Conservation (phyloP, 2,888 invertebrate species). For the Orthosia gracilis region DNA sequence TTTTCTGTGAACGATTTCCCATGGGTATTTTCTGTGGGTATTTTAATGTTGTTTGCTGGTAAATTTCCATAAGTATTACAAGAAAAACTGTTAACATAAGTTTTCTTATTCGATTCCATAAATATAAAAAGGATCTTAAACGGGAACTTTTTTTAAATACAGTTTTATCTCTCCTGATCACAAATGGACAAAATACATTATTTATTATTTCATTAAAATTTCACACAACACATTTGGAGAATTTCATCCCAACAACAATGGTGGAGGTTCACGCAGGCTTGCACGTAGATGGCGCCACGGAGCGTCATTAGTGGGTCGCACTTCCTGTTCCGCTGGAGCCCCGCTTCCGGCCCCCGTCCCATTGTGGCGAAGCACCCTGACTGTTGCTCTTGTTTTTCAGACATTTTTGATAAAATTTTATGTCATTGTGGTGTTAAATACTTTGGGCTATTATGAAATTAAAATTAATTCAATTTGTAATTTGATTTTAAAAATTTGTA, state of each 20-base stretch:
- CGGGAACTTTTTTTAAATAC: too few relatives aligned
- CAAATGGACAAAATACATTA: neutral
- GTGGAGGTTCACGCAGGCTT: conserved; percentile 63
- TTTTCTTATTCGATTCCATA: neutral
- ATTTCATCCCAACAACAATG: conserved; percentile 61
- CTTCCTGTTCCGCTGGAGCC: conserved; percentile 75
- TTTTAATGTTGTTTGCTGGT: conserved; percentile 4
- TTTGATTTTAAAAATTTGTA: conserved; percentile 1
- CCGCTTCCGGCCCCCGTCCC: conserved; percentile 66
- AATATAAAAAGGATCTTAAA: too few relatives aligned
- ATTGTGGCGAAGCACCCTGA: conserved; percentile 65
- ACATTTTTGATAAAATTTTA: conserved; percentile 62
- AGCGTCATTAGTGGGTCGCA: conserved; percentile 81
- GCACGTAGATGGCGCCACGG: conserved; percentile 78
- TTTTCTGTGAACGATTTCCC: conserved; percentile 21
- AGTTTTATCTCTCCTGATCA: neutral
- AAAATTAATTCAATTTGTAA: conserved; percentile 32
- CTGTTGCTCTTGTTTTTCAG: conserved; percentile 70
- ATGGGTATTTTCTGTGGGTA: conserved; percentile 25
- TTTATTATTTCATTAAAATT: conserved; percentile 28
- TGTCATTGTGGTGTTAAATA: conserved; percentile 59
- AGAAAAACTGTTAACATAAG: neutral
- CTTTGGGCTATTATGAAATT: conserved; percentile 7
- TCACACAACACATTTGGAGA: conserved; percentile 50
- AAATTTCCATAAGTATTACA: neutral